A percentile compares a stretch with the other conserved stretches of the same genome.
Conservation (phyloP, 2,113 vertebrate species). For the Onychorhynchus coronatus region DNA sequence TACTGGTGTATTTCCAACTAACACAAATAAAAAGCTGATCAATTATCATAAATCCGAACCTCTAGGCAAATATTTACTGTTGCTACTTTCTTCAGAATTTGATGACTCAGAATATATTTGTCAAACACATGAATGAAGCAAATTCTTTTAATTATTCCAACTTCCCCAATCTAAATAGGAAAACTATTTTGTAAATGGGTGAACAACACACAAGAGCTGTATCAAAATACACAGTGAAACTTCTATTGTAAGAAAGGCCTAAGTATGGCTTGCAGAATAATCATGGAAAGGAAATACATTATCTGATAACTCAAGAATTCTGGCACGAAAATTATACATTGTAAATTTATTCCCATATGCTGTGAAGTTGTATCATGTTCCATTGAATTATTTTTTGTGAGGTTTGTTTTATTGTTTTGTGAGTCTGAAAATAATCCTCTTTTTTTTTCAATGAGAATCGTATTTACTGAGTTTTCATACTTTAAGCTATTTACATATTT, state of each 20-base stretch:
- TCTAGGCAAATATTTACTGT: neutral
- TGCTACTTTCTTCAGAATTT: neutral
- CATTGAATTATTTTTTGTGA: constrained; percentile 16
- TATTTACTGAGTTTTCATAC: neutral
- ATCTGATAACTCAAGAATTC: constrained; percentile 65
- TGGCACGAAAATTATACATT: constrained; percentile 42
- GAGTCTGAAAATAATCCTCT: neutral
- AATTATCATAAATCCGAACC: neutral
- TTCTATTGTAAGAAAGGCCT: constrained; percentile 22
- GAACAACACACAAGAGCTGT: constrained; percentile 13
- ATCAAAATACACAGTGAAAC: constrained; percentile 11
- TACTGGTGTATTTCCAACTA: neutral
- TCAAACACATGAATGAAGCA: neutral
- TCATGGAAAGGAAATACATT: constrained; percentile 49
- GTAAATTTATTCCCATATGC: constrained; percentile 39
- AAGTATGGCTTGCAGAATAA: constrained; percentile 43
- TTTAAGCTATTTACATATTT: neutral
- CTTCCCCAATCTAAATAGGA: neutral
- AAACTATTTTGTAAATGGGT: neutral
- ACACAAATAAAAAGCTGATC: neutral
- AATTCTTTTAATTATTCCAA: neutral
- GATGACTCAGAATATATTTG: neutral
- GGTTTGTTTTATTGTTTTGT: neutral
- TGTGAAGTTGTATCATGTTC: constrained; percentile 20
- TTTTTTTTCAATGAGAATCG: neutral